phyloP scores from a whole-genome alignment of 2,113 vertebrate species.

The Seriola dumerili region DNA sequence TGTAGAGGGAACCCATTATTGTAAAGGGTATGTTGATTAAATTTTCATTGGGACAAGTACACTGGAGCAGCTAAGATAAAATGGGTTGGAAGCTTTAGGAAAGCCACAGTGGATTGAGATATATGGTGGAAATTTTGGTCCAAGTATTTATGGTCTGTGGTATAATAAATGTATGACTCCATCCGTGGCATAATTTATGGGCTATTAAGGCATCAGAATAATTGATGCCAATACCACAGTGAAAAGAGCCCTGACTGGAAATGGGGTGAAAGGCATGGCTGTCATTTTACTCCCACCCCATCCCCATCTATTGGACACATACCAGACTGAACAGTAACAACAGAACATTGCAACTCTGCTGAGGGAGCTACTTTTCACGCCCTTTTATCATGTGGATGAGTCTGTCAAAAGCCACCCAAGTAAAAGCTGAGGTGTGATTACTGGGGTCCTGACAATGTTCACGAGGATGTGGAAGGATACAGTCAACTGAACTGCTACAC shows the following conservation, averaged over 20 bases:
- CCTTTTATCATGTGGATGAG: conserved; percentile 55
- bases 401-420: conserved; percentile 53
- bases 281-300: conserved; percentile 51
- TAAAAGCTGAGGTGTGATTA: conserved; percentile 49
- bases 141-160: conserved; percentile 56
- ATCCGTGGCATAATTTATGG: conserved; percentile 62
- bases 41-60: conserved; percentile 57
- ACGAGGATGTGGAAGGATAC: conserved; percentile 44
- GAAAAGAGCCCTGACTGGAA: conserved; percentile 55
- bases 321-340: conserved; percentile 59
- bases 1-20: conserved; percentile 41
- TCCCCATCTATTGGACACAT: conserved; percentile 44
- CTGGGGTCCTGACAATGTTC: conserved; percentile 41
- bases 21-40: conserved; percentile 58
- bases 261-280: conserved; percentile 62
- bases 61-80: conserved; percentile 37
- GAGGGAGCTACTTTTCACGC: conserved; percentile 48
- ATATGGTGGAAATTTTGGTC: conserved; percentile 34
- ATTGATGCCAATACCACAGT: conserved; percentile 52
- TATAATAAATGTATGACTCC: conserved; percentile 66
- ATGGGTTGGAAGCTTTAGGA: conserved; percentile 60
- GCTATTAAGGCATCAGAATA: conserved; percentile 72
- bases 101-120: conserved; percentile 50
- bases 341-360: conserved; percentile 49
- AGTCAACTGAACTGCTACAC: conserved; percentile 67